Base-by-base conservation (phyloP, 1,140 invertebrate species). In the Aphelenchoides fujianensis region DNA sequence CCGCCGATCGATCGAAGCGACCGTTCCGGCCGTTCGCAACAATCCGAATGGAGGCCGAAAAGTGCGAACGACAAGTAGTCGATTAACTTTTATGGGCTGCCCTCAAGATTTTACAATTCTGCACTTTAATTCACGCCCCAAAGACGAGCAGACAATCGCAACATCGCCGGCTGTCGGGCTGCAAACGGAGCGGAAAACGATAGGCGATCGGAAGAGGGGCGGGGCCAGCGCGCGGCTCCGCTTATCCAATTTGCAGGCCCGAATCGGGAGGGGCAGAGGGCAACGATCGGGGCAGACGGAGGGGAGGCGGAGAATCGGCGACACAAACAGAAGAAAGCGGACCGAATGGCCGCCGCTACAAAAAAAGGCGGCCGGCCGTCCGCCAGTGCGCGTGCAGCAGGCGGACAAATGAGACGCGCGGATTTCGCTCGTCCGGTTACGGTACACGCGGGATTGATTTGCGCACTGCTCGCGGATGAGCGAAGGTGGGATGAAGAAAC, bases 11-110 rank as follows among this genome's bases (percentile, higher is more conserved):
- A 48, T 48, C 41, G 41, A 48, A 12, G 41, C 23, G 41, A 23
- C 23, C 41, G 23, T 48, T 16, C 23, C 23, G 23, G 23, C 23
- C 12, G 41, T 16, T 48, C 41, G 41, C 23, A 48, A 48, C 12
- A 16, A 48, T 48, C 23, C 12, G 23, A 12, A 48, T 48, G 41
- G 41, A 48, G 23, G 12, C 23, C 23, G 12, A 48, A 48, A 48
- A 48, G 41, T 48, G 41, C 41, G 41, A 48, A 48, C n/a, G n/a
- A n/a, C n/a, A 23, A 48, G 41, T 48, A n/a, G 41, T 48, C 41
- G 41, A 48, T 48, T 48, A 48, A 48, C 12, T 48, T 48, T 48
- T 48, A 48, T 48, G 41, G 23, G 41, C 23, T 48, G 12, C 41
- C 41, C 41, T 48, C 41, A 48, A 48, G 12, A 48, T 48, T n/a